Base-by-base conservation (phyloP, 2,888 invertebrate species). In the Tyria jacobaeae region DNA sequence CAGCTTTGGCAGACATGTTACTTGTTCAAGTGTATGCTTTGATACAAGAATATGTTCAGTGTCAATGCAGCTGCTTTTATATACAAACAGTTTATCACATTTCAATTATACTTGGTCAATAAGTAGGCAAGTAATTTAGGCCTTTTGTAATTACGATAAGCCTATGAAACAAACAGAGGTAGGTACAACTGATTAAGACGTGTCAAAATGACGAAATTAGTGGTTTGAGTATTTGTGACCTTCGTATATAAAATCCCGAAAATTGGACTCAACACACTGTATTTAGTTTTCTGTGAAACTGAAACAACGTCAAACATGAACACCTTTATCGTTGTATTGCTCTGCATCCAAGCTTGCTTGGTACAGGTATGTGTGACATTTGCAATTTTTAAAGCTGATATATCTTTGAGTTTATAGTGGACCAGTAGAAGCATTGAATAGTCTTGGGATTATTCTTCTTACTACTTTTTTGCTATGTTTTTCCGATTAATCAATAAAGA, bases 1-100 rank as follows among this genome's bases (percentile, higher is more conserved):
- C 63, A 10, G 75, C 64, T 57, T 81, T 78, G 50, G 75, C 37
- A 67, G 78, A 77, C 83, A 83, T 85, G 65, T 66, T 78, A 61
- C 35, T 54, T 57, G 63, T 60, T 56, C 35, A 21, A 35, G 41
- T 49, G 48, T 48, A 21, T 37, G 37, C 37, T 0, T 34, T 56
- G 39, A 57, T n/a, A 47, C 57, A 17, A 58, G 62, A 66, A 62
- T 66, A 50, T 47, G 37, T 59, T 58, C 65, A 61, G 15, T 6
- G 21, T 10, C 12, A 10, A 1, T 5, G 9, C 37, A 25, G 21
- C 37, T 24, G 39, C 10, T 39, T 53, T 12, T 53, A 53, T 21
- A 15, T 15, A n/a, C 7, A 53, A 25, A 12, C 14, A 15, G 10
- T 10, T 37, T 37, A 37, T 37, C 44, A 41, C 4, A 24, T 60